Base-by-base conservation (phyloP, 1,140 invertebrate genomes). In the Drosophila pseudoananassae region DNA sequence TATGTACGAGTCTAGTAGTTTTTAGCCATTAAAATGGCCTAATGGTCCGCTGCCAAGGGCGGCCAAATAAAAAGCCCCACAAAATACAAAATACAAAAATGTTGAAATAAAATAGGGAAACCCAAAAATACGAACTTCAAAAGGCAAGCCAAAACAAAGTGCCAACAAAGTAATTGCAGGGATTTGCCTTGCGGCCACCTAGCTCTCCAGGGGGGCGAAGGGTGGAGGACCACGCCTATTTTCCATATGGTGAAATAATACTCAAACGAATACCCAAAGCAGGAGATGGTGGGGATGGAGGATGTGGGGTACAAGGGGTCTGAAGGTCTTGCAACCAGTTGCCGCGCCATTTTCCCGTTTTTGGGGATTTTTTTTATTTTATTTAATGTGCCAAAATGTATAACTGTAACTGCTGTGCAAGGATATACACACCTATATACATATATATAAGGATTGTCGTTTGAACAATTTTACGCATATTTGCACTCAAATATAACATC, bases 391-490 rank as follows among this genome's bases (percentile, higher is more conserved):
- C 59, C 59, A 64, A 64, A 63, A 64, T 74, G 27, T 75, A 47
- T 54, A 53, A 49, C 25, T 68, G 38, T 76, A 55, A 66, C 45
- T 66, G 63, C 33, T 52, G 60, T 31, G 54, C 54, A 36, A 20
- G 69, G 31, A 46, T 17, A 46, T 9, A 23, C 43, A 43, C 7
- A 17, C 9, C 3, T 4, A 46, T 9, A 12, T 7, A 43, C 7
- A 15, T 7, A 15, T 31, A 10, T 25, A 25, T 33, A 23, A 17
- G 50, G 46, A 15, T 31, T 70, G 65, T 47, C 40, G 45, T 64
- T 64, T 74, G 64, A 63, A 63, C 81, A 75, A 85, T 85, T 85
- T 87, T 78, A 82, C 82, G 82, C 83, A 87, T 87, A 87, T 87
- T 87, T 87, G 78, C 82, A 88, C 82, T 85, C 68, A 68, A 65